phyloP scores from a whole-genome alignment of 2,888 invertebrate species.

The Dolichopus griseipennis region DNA sequence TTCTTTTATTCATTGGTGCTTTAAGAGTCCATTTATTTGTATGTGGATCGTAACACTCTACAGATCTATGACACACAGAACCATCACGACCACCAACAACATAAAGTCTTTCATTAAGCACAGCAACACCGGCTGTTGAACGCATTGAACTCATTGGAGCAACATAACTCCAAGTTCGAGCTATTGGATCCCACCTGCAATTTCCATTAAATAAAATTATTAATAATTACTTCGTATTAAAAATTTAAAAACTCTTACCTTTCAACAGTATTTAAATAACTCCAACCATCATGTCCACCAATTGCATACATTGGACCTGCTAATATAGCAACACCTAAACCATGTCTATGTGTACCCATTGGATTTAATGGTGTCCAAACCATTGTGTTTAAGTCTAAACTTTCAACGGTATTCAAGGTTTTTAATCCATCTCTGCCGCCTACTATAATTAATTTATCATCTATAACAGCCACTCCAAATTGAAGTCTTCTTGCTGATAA shows the following conservation, averaged over 20 bases:
- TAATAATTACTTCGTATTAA: not conserved
- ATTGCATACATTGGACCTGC: slow-evolving; percentile 82
- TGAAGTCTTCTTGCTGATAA: slow-evolving; percentile 60
- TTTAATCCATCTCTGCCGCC: slow-evolving; percentile 90
- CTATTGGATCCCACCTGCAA: slow-evolving; percentile 74
- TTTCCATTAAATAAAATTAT: not conserved
- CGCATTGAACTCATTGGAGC: slow-evolving; percentile 83
- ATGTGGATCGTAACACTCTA: slow-evolving; percentile 75
- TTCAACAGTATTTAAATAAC: slow-evolving; percentile 88
- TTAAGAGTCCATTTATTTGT: slow-evolving; percentile 70
- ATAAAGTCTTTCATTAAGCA: slow-evolving; percentile 73
- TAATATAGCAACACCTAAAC: slow-evolving; percentile 68
- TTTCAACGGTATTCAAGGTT: slow-evolving; percentile 87
- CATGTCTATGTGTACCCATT: slow-evolving; percentile 84
- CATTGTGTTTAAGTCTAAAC: slow-evolving; percentile 71
- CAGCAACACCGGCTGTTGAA: slow-evolving; percentile 79
- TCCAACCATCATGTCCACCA: slow-evolving; percentile 83
- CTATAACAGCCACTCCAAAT: slow-evolving; percentile 82
- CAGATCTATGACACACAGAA: slow-evolving; percentile 78
- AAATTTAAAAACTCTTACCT: slow-evolving; percentile 36
- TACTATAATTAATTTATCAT: slow-evolving; percentile 73
- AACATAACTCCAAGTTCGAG: slow-evolving; percentile 82
- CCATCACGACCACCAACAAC: slow-evolving; percentile 91
- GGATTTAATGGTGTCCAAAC: slow-evolving; percentile 73
- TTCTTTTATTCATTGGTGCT: slow-evolving; percentile 75